Conservation (phyloP, 1,140 invertebrate genomes). For the Drosophila pectinifera region DNA sequence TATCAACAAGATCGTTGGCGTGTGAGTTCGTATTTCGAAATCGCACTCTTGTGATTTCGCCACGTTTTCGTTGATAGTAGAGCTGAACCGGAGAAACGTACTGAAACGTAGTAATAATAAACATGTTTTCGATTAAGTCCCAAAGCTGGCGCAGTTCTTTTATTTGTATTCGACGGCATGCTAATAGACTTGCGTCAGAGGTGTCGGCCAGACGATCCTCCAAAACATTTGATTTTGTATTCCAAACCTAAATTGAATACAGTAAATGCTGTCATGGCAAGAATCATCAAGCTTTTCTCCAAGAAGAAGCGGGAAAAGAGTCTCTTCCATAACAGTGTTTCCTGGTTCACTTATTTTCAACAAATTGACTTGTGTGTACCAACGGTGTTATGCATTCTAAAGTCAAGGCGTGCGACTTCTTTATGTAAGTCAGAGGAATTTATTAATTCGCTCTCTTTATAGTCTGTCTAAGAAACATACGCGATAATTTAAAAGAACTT, state of each 20-base stretch:
- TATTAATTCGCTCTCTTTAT: background rate
- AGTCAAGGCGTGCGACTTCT: background rate
- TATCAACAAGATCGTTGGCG: slow-evolving; percentile 75
- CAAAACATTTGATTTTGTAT: slow-evolving; percentile 7
- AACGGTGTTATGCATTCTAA: background rate
- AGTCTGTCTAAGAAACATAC: background rate
- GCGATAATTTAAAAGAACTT: background rate
- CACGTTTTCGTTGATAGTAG: slow-evolving; percentile 20
- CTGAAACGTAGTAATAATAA: slow-evolving; percentile 41
- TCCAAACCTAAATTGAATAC: background rate
- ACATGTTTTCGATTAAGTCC: slow-evolving; percentile 40
- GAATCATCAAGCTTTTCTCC: too few relatives aligned
- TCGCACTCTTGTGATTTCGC: slow-evolving; percentile 16
- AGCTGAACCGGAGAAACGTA: slow-evolving; percentile 2
- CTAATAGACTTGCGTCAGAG: slow-evolving; percentile 9
- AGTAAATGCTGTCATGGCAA: background rate
- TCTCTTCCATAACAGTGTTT: background rate
- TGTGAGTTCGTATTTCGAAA: slow-evolving; percentile 30
- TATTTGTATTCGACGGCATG: slow-evolving; percentile 4
- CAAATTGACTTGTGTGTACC: too few relatives aligned
- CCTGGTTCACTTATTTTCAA: too few relatives aligned
- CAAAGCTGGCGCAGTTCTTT: background rate
- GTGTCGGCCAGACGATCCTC: slow-evolving; percentile 20
- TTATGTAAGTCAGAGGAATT: too few relatives aligned
- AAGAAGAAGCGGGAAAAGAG: background rate